These are phyloP conservation scores for Petromus typicus DNA, from an alignment of 2,113 vertebrate genomes.

Conservation along the genomic window DNA sequence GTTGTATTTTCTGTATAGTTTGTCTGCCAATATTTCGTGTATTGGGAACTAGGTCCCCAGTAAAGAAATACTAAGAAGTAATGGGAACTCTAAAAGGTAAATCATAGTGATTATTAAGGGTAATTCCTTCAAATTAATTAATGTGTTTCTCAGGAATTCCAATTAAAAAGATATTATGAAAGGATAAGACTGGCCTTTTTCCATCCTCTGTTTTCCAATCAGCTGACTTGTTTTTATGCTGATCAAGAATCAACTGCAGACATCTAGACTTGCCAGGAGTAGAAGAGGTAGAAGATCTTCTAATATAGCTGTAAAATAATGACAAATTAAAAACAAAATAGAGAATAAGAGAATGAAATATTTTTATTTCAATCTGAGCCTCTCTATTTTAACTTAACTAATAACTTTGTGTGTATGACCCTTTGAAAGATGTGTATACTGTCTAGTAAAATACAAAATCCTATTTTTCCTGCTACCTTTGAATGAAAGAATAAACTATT, in stretches of 20 bases:
- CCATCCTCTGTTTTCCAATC: neutral
- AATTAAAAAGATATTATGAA: neutral
- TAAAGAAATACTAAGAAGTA: neutral
- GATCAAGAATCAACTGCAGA: neutral
- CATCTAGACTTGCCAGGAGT: neutral
- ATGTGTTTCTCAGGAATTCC: neutral
- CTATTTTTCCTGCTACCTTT: neutral
- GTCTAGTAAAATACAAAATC: neutral
- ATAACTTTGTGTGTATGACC: neutral
- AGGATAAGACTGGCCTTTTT: neutral
- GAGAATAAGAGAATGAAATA: neutral
- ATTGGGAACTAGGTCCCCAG: neutral
- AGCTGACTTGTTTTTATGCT: neutral
- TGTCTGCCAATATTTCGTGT: too few relatives aligned
- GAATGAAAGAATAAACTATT: neutral
- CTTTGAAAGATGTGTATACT: neutral
- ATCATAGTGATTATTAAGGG: neutral
- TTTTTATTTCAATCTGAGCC: neutral
- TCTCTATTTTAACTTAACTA: neutral
- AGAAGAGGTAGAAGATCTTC: neutral
- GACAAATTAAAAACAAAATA: neutral
- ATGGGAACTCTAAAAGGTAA: neutral
- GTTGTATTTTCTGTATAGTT: neutral
- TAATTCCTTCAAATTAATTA: neutral
- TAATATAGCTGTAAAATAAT: neutral